Evolutionary conservation across 2,113 vertebrate genomes (phyloP).

Genomic region (Telmatochromis sp.): DNA sequence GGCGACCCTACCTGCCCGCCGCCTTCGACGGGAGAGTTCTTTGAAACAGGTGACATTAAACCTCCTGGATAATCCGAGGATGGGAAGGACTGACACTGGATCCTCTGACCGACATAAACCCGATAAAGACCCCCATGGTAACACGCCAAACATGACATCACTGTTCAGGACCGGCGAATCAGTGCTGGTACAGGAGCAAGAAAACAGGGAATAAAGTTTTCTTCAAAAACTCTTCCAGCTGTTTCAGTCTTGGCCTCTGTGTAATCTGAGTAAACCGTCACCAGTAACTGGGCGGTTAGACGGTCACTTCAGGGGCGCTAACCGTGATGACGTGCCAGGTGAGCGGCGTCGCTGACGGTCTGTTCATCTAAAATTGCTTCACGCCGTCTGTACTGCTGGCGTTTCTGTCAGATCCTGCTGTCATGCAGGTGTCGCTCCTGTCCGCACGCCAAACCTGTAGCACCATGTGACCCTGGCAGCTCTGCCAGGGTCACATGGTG

Average conservation of each 20-base stretch:
- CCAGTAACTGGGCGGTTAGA: neutral
- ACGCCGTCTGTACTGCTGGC: neutral
- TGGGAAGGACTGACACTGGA: neutral
- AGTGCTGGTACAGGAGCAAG: neutral
- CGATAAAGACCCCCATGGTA: neutral
- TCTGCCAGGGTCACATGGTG: neutral
- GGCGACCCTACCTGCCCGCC: neutral
- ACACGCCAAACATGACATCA: neutral
- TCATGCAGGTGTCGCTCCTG: neutral
- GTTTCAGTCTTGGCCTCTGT: neutral
- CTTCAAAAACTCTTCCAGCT: neutral
- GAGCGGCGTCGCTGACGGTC: rapidly evolving
- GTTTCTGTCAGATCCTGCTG: neutral
- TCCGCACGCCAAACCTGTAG: neutral
- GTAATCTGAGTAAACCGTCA: neutral
- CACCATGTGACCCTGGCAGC: neutral
- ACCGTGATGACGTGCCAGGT: neutral
- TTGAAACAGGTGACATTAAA: neutral
- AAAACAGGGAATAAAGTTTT: neutral
- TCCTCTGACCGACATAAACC: neutral
- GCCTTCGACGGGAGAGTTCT: neutral
- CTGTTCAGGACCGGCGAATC: neutral
- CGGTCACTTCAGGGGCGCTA: neutral
- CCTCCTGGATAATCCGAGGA: neutral
- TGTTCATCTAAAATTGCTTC: neutral